Conservation (phyloP, 2,797 vertebrate species). For the Paedocypris micromegethes region DNA sequence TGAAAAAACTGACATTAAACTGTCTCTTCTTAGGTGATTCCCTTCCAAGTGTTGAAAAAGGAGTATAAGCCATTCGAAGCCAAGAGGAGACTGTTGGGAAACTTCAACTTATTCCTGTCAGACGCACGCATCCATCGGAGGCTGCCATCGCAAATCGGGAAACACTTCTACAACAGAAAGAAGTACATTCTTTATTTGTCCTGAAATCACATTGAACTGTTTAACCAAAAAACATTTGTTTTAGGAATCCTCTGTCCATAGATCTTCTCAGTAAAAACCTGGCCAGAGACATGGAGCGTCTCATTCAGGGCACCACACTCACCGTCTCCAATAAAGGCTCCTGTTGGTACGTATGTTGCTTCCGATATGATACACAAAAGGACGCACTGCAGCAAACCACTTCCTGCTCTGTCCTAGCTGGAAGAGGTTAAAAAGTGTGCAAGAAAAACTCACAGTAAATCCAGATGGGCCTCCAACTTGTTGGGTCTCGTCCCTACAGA, state of each 20-base stretch:
- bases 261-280: conserved; percentile 77
- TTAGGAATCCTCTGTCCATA: conserved; percentile 78
- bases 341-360: conserved; percentile 78
- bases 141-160: conserved; percentile 84
- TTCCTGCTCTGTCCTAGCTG: conserved; percentile 46
- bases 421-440: conserved; percentile 53
- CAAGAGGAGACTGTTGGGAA: conserved; percentile 79
- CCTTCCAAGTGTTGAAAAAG: conserved; percentile 75
- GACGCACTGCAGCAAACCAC: conserved; percentile 57
- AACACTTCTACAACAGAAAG: conserved; percentile 85
- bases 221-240: conserved; percentile 22
- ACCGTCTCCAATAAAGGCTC: conserved; percentile 80
- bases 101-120: conserved; percentile 83
- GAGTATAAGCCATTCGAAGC: conserved; percentile 91
- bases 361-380: conserved; percentile 7
- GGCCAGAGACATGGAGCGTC: conserved; percentile 67
- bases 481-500: conserved; percentile 65
- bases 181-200: conserved; percentile 66
- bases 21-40: conserved; percentile 74
- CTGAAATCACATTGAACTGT: background rate
- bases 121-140: conserved; percentile 80
- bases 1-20: background rate
- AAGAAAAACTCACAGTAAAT: conserved; percentile 58
- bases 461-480: conserved; percentile 59
- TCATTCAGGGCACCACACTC: conserved; percentile 77